Evolutionary conservation across 2,888 invertebrate genomes (phyloP), one percentile per base, ranked within the genome.

Genomic region (Carabus problematicus): DNA sequence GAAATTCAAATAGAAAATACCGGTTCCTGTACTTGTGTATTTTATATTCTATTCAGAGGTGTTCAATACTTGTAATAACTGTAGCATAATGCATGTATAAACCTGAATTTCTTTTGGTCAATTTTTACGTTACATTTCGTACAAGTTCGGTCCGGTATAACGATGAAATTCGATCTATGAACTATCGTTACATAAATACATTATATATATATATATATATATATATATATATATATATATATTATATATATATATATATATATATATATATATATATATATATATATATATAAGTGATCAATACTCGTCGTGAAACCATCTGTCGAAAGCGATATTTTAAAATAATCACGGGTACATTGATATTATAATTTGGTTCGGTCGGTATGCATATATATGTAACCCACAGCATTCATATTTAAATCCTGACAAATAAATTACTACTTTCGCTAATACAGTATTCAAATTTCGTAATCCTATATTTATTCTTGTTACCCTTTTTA

Each of bases 391-490:
- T 55, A 29, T n/a, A 1, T 11, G 16, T 47, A 55, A 14, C 29
- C 14, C n/a, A 55, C n/a, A 8, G 18, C 16, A 14, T 55, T 55
- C 16, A 55, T 55, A 55, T 55, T 55, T 29, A 55, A 55, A 55
- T 55, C 8, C n/a, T 55, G 29, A 45, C 45, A 45, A 45, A 45
- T 45, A 45, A 12, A 45, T 45, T 45, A 12, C 45, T 45, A 45
- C n/a, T 14, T 45, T 45, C 14, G 47, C 47, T 7, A 47, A 47
- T 29, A 55, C 19, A 18, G 19, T 55, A 55, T 55, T 55, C 29
- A 55, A 55, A 55, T 55, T 55, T 55, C 29, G 8, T 55, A 55
- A 55, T 14, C 55, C 55, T 11, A 16, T 29, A 8, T 18, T 19
- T 55, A 16, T 19, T 16, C n/a, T 55, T 14, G 14, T 7, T 19